Conservation (phyloP, 2,113 vertebrate genomes). For the Pygoscelis adeliae region DNA sequence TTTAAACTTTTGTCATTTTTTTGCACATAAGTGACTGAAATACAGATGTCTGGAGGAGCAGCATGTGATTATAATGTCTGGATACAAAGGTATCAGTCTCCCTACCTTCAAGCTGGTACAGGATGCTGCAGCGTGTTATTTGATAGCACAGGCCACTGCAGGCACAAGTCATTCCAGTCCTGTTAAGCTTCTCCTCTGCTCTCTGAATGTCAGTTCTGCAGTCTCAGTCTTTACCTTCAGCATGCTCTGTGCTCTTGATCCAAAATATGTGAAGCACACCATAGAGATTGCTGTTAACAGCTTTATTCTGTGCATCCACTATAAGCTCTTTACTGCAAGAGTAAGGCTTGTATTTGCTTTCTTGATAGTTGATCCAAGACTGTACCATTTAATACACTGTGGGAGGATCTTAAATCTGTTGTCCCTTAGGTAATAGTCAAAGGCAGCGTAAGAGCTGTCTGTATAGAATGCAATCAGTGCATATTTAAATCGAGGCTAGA, state of each 20-base stretch:
- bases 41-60: background rate
- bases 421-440: background rate
- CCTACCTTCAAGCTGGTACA: fast-evolving
- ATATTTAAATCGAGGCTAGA: background rate
- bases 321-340: background rate
- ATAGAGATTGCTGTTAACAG: background rate
- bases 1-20: background rate
- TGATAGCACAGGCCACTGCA: background rate
- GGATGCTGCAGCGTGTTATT: background rate
- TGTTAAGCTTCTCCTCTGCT: background rate
- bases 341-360: background rate
- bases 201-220: background rate
- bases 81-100: background rate
- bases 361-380: background rate
- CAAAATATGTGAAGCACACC: background rate
- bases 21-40: background rate
- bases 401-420: background rate
- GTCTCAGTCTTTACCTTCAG: background rate
- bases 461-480: background rate
- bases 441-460: background rate
- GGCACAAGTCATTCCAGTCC: background rate
- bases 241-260: background rate
- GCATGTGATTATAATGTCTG: background rate
- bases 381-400: background rate
- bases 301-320: background rate